Evolutionary conservation across 2,888 invertebrate species (phyloP).

Genomic region (Drosophila flavopinicola): DNA sequence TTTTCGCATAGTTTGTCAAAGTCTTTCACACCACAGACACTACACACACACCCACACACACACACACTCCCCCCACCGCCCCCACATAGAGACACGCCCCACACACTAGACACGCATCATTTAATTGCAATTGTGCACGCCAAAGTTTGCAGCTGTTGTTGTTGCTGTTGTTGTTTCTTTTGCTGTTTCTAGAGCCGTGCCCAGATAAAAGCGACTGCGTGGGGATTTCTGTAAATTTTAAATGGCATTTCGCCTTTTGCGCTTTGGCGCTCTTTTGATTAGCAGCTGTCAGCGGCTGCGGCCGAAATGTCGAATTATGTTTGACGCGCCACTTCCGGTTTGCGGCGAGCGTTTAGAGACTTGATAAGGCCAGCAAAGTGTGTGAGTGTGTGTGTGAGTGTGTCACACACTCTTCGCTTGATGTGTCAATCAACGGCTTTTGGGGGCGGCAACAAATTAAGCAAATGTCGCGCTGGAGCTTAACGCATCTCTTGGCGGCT

Average conservation of each 20-base stretch:
- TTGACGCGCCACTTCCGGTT: conserved; percentile 64
- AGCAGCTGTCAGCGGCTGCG: conserved; percentile 60
- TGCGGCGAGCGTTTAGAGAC: conserved; percentile 8
- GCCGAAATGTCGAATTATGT: conserved; percentile 38
- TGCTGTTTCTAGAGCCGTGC: conserved; percentile 47
- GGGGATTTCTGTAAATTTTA: conserved; percentile 27
- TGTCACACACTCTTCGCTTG: conserved; percentile 33
- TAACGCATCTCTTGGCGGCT: conserved; percentile 34
- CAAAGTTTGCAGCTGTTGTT: conserved; percentile 16
- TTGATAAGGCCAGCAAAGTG: conserved; percentile 40
- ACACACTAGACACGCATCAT: conserved; percentile 31
- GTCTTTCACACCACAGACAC: not conserved
- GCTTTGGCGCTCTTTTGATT: conserved; percentile 61
- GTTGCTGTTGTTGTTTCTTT: conserved; percentile 7
- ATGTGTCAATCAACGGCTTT: conserved; percentile 62
- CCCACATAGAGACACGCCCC: not conserved
- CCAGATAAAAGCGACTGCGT: conserved; percentile 30
- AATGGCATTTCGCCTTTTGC: conserved; percentile 18
- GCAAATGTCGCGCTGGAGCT: conserved; percentile 35
- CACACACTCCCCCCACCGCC: not conserved
- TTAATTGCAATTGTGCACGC: conserved; percentile 53
- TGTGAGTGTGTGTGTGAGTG: conserved; percentile 1
- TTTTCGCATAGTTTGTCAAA: conserved; percentile 18
- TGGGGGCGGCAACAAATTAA: conserved; percentile 41
- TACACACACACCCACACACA: not conserved